These are phyloP conservation scores for Nothoprocta perdicaria DNA, from an alignment of 2,113 vertebrate species.

Conservation along the genomic window DNA sequence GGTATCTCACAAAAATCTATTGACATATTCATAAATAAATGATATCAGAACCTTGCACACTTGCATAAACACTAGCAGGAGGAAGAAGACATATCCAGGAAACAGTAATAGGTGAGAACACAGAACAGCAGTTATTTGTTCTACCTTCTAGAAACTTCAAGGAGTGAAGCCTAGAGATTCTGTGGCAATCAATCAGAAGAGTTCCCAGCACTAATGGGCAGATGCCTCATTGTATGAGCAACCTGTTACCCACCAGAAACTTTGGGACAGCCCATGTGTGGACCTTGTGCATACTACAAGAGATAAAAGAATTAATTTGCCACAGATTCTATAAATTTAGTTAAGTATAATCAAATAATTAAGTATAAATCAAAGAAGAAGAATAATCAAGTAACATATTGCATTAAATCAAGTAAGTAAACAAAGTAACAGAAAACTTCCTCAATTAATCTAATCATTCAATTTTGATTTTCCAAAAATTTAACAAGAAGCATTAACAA, in stretches of 20 bases:
- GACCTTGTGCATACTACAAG: background rate
- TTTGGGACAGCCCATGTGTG: background rate
- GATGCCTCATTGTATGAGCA: background rate
- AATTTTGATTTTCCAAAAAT: background rate
- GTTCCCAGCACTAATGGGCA: background rate
- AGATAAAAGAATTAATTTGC: background rate
- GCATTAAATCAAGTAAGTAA: background rate
- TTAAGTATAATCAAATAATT: too few species aligned
- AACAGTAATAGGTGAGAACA: background rate
- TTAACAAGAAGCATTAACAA: background rate
- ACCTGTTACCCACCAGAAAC: background rate
- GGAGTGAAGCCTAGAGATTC: background rate
- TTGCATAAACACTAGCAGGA: background rate
- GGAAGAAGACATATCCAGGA: background rate
- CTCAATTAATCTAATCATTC: background rate
- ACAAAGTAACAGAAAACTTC: background rate
- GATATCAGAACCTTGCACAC: background rate
- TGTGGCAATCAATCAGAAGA: background rate
- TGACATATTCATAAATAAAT: background rate
- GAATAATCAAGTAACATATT: background rate
- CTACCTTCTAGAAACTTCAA: background rate
- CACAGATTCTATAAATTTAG: background rate
- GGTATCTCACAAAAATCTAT: background rate
- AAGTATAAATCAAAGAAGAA: too few species aligned
- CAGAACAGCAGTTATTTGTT: background rate